Percentiles rank a stretch among this genome's conserved stretches.
phyloP scores from a whole-genome alignment of 2,113 vertebrate genomes.

The Myxocyprinus asiaticus region DNA sequence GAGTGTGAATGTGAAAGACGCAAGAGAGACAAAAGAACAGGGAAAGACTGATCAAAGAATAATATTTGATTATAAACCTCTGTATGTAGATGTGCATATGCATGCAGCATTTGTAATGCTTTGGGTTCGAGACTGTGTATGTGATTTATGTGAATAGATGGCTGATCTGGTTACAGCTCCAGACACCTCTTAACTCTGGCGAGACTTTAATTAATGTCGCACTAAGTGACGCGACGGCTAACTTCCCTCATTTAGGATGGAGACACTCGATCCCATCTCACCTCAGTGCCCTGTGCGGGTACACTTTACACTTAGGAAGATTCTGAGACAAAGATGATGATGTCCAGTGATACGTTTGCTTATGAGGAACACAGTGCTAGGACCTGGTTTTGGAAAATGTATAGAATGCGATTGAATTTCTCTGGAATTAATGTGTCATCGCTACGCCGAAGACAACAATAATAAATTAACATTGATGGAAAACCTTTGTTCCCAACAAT shows the following conservation, averaged over 20 bases:
- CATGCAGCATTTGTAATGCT: background rate
- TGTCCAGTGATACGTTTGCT: constrained; percentile 3
- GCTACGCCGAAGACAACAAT: background rate
- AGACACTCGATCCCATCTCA: constrained; percentile 47
- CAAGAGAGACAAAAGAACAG: background rate
- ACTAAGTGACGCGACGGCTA: constrained; percentile 65
- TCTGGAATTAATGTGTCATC: background rate
- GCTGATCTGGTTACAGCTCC: constrained; percentile 82
- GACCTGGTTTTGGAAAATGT: background rate
- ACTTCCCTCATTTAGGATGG: constrained; percentile 58
- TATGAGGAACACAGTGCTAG: background rate
- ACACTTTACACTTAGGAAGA: constrained; percentile 34
- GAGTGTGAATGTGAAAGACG: background rate
- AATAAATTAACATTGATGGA: too few species aligned
- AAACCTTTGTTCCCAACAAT: too few species aligned
- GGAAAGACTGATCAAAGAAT: background rate
- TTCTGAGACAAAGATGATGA: constrained; percentile 8
- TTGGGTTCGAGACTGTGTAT: constrained; percentile 70
- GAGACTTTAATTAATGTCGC: constrained; percentile 88
- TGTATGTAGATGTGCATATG: background rate
- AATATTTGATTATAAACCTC: background rate
- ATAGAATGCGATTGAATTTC: background rate
- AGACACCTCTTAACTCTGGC: constrained; percentile 81
- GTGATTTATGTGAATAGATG: constrained; percentile 87
- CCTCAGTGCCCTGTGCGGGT: constrained; percentile 7